phyloP scores from a whole-genome alignment of 2,888 invertebrate genomes.

The Folsomia manolachei region DNA sequence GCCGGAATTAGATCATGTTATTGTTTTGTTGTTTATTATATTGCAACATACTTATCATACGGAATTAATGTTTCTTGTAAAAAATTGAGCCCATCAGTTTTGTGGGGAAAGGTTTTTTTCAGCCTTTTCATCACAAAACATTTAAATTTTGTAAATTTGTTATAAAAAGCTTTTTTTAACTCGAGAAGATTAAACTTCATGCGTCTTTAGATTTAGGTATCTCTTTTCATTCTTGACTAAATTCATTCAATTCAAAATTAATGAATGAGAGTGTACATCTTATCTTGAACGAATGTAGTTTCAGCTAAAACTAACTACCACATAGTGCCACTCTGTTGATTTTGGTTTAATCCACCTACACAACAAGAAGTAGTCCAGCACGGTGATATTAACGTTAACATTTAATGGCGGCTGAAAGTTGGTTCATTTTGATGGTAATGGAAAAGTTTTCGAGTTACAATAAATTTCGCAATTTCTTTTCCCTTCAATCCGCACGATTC shows the following conservation, averaged over 20 bases:
- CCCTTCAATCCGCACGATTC: neutral
- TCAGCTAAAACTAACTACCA: too few relatives aligned
- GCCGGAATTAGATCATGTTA: too few relatives aligned
- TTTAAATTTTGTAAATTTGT: neutral
- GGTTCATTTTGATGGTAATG: neutral
- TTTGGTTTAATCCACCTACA: neutral
- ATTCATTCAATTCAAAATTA: neutral
- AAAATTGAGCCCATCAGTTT: too few relatives aligned
- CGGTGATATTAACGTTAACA: neutral
- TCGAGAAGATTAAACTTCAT: neutral
- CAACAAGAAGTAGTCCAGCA: neutral
- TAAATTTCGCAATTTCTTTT: neutral
- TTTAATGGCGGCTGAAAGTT: neutral
- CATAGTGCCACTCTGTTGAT: neutral
- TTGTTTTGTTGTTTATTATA: too few relatives aligned
- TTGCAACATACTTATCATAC: too few relatives aligned
- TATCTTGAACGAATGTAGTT: too few relatives aligned
- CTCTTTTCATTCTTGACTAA: neutral
- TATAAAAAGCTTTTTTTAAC: neutral
- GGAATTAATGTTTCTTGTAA: too few relatives aligned
- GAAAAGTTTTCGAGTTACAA: neutral
- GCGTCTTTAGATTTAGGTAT: neutral
- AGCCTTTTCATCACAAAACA: too few relatives aligned
- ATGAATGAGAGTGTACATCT: neutral
- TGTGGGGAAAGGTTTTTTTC: too few relatives aligned